These are phyloP conservation scores for Gorsachius magnificus DNA, from an alignment of 2,797 vertebrate genomes.

Conservation along the genomic window DNA sequence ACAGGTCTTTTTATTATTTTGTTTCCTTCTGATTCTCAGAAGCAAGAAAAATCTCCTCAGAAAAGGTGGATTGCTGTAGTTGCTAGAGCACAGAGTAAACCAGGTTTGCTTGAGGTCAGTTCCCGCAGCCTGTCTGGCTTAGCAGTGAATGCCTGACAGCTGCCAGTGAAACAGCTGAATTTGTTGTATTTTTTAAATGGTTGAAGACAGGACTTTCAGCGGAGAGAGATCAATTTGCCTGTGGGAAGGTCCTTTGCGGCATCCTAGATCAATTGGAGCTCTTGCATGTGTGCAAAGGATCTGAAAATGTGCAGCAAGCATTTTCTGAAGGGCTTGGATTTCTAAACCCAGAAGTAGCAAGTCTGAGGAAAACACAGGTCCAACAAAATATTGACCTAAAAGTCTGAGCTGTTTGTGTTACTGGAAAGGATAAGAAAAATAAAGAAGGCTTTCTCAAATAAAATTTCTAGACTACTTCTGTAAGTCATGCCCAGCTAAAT, in stretches of 20 bases:
- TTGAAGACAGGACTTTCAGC: background rate
- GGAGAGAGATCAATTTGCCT: background rate
- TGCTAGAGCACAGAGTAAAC: background rate
- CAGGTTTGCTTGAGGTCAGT: background rate
- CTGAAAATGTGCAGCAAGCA: background rate
- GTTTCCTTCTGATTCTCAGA: background rate
- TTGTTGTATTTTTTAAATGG: background rate
- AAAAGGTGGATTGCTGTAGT: background rate
- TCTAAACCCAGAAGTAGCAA: background rate
- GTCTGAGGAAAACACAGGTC: background rate
- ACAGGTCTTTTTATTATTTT: background rate
- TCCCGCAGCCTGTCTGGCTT: background rate
- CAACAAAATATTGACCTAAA: background rate
- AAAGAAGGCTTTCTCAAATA: background rate
- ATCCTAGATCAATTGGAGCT: background rate
- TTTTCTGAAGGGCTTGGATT: background rate
- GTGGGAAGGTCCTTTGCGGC: background rate
- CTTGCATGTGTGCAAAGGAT: background rate
- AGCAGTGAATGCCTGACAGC: background rate
- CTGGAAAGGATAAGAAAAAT: background rate
- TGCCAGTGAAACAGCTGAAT: background rate
- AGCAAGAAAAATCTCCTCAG: background rate
- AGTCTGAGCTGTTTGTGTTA: background rate
- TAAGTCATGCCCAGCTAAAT: background rate
- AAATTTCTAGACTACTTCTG: background rate